Base-by-base conservation (phyloP, 2,888 invertebrate species). In the Cylindroiulus punctatus region DNA sequence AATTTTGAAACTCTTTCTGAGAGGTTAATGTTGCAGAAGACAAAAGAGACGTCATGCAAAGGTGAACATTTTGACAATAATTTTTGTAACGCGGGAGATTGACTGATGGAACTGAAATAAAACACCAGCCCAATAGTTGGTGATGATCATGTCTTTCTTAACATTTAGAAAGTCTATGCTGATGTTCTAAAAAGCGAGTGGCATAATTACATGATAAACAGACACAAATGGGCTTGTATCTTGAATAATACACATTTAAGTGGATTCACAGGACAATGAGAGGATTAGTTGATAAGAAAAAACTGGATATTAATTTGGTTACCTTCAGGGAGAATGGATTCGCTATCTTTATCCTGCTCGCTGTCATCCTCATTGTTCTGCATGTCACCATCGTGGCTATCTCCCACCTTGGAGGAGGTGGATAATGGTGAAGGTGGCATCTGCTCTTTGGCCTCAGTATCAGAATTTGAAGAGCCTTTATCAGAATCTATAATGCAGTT, bases 261-360 rank as follows among this genome's bases (percentile, higher is more conserved):
- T 65, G 65, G 65, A 65, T 26, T 65, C 65, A 65, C 65, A 65
- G 65, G 65, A 65, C 65, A 65, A 65, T 65, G 65, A 65, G 26
- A 26, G 19, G 26, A 26, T 65, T 10, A 52, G 52, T n/a, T 19
- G 1, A n/a, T 19, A 19, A 17, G 17, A 52, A 52, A 52, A 19
- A 65, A 8, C 65, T 65, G 65, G 26, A 26, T 19, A 57, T 5
- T n/a, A n/a, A 10, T 26, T 22, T 4, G 26, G 19, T 65, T 65
- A 65, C 65, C 65, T 65, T 65, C 65, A 7, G 65, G 65, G 65
- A 26, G 22, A 65, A 26, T 65, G 65, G 22, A 8, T 26, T 65
- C n/a, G 5, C 40, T 8, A 40, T 40, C 40, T 8, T 40, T 40
- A 47, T 47, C 17, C 57, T 57, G n/a, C 19, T 57, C 57, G n/a